Evolutionary conservation across 1,140 invertebrate genomes (phyloP).

Genomic region (Pseudomyrmex dendroicus): DNA sequence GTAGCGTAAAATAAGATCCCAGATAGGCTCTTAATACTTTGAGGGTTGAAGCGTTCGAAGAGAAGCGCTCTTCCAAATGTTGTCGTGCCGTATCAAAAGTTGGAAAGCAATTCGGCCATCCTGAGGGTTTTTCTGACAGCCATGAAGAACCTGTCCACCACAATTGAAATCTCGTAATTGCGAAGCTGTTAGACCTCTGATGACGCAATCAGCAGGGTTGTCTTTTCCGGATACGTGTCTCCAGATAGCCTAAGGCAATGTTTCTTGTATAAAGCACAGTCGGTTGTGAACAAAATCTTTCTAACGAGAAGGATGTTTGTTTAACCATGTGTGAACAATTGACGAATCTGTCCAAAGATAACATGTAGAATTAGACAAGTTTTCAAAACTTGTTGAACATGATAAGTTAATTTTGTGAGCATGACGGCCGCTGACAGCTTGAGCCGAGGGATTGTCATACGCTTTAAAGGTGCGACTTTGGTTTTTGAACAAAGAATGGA

Average conservation of each 20-base stretch:
- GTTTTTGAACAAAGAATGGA: neutral
- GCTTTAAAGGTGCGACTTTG: neutral
- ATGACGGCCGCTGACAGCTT: neutral
- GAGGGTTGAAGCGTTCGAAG: too few relatives aligned
- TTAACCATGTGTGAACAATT: constrained; percentile 35
- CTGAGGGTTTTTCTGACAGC: neutral
- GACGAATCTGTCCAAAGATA: constrained; percentile 18
- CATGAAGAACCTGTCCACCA: neutral
- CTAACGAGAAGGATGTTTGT: constrained; percentile 41
- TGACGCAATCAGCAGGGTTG: neutral
- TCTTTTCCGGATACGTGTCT: too few relatives aligned
- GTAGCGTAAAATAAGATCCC: too few relatives aligned
- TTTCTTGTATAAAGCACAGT: constrained; percentile 30
- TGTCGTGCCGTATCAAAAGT: too few relatives aligned
- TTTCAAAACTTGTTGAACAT: too few relatives aligned
- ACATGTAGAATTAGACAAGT: too few relatives aligned
- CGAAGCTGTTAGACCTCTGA: neutral
- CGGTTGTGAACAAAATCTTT: constrained; percentile 53
- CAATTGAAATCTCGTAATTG: neutral
- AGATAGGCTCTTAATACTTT: too few relatives aligned
- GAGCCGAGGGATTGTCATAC: neutral
- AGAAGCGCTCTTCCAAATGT: too few relatives aligned
- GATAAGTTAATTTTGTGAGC: neutral
- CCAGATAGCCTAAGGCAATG: too few relatives aligned
- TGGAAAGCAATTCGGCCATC: neutral